These are phyloP conservation scores for Lasioglossum villosulum DNA, from an alignment of 2,888 invertebrate genomes.

Conservation along the genomic window DNA sequence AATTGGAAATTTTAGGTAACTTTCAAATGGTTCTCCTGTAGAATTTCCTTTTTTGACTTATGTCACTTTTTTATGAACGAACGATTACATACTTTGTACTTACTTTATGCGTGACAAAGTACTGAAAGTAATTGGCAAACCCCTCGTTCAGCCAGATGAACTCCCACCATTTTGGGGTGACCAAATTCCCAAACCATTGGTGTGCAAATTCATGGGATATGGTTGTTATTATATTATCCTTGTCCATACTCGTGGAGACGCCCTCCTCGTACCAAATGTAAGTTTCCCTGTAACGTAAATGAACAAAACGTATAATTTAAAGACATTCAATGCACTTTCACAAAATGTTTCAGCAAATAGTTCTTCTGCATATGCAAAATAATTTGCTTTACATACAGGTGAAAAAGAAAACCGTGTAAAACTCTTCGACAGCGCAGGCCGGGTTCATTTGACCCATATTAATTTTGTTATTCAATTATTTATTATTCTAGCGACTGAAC, in stretches of 20 bases:
- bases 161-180: slow-evolving; percentile 83
- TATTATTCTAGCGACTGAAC: background rate
- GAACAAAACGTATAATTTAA: background rate
- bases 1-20: no score
- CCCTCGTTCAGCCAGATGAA: slow-evolving; percentile 85
- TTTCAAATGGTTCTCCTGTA: no score
- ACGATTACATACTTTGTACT: slow-evolving; percentile 10
- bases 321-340: background rate
- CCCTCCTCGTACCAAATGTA: slow-evolving; percentile 64
- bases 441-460: background rate
- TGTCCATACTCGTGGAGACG: slow-evolving; percentile 50
- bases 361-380: background rate
- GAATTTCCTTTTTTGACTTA: no score
- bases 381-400: background rate
- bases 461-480: background rate
- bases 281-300: slow-evolving; percentile 67
- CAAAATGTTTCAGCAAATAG: background rate
- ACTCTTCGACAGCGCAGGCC: background rate
- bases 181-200: slow-evolving; percentile 85
- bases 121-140: slow-evolving; percentile 86
- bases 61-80: no score
- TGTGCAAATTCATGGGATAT: slow-evolving; percentile 87
- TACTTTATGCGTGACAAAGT: slow-evolving; percentile 77
- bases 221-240: slow-evolving; percentile 68
- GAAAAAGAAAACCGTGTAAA: background rate